These are phyloP conservation scores for Drosophila birchii DNA, from an alignment of 2,888 invertebrate genomes.

Conservation along the genomic window DNA sequence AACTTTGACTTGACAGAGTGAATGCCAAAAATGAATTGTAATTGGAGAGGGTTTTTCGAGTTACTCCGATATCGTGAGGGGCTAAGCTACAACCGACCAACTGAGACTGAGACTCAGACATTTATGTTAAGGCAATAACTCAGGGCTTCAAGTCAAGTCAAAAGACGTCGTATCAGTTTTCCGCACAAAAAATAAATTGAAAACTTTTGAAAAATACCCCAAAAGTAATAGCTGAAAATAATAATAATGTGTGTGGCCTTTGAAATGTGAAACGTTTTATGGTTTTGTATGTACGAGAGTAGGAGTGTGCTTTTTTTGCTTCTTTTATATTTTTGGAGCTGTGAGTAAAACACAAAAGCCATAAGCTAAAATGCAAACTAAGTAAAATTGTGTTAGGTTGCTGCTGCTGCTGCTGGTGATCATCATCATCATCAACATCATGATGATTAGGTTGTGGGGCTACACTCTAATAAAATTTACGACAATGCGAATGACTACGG, in stretches of 20 bases:
- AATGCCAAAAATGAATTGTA: constrained; percentile 30
- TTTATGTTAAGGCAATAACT: constrained; percentile 43
- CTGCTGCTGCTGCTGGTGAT: constrained; percentile 11
- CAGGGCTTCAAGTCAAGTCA: constrained; percentile 35
- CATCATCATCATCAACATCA: constrained; percentile 30
- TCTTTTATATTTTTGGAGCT: constrained; percentile 32
- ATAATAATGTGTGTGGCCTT: constrained; percentile 58
- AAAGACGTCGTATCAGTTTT: constrained; percentile 49
- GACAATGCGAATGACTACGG: constrained; percentile 75
- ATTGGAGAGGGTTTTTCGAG: constrained; percentile 19
- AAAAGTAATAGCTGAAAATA: constrained; percentile 39
- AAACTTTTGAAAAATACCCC: constrained; percentile 48
- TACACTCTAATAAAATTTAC: constrained; percentile 78
- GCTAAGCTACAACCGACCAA: background rate
- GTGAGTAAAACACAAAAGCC: constrained; percentile 44
- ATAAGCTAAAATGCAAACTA: constrained; percentile 62
- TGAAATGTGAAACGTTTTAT: constrained; percentile 61
- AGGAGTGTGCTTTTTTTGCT: constrained; percentile 8
- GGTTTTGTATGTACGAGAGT: constrained; percentile 13
- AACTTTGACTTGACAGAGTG: constrained; percentile 33
- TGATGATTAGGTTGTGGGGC: constrained; percentile 42
- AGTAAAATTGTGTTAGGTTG: constrained; percentile 64
- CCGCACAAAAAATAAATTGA: constrained; percentile 49
- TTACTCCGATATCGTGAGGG: background rate
- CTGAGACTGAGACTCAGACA: constrained; percentile 8